phyloP scores from a whole-genome alignment of 2,113 vertebrate species.

The Gasterosteus nipponicus region DNA sequence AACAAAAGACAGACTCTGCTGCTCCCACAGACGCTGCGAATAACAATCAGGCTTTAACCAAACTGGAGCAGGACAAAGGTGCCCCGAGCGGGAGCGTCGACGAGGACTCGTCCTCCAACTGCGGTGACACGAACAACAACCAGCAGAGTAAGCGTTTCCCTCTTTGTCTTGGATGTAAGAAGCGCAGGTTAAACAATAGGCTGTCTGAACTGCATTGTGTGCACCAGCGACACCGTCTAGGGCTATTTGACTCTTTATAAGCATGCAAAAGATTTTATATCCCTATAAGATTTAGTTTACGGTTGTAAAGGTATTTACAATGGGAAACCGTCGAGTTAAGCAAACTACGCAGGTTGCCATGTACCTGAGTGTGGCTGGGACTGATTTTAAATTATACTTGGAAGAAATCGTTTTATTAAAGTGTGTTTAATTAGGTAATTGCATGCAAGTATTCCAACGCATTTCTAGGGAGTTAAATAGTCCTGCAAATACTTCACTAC shows the following conservation, averaged over 20 bases:
- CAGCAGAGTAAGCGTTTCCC: slow-evolving; percentile 86
- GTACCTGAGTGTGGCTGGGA: slow-evolving; percentile 1
- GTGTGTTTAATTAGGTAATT: not conserved
- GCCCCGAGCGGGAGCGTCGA: slow-evolving; percentile 79
- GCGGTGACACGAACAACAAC: slow-evolving; percentile 89
- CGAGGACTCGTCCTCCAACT: slow-evolving; percentile 89
- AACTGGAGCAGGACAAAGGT: slow-evolving; percentile 85
- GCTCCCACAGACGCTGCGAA: slow-evolving; percentile 74
- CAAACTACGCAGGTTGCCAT: slow-evolving; percentile 46
- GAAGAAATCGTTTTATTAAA: not conserved
- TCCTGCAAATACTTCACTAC: not conserved
- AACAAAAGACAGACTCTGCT: slow-evolving; percentile 87
- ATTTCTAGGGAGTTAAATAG: not conserved
- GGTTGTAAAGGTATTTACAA: slow-evolving; percentile 98
- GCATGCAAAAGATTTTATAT: slow-evolving; percentile 98
- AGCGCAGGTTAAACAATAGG: slow-evolving; percentile 54
- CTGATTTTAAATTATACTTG: slow-evolving; percentile 18
- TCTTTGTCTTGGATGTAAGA: slow-evolving; percentile 24
- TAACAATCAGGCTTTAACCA: slow-evolving; percentile 83
- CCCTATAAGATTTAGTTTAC: slow-evolving; percentile 94
- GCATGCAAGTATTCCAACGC: not conserved
- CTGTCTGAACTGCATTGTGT: slow-evolving; percentile 56
- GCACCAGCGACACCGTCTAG: slow-evolving; percentile 83
- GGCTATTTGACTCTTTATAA: slow-evolving; percentile 98
- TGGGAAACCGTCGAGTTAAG: slow-evolving; percentile 88